Evolutionary conservation across 2,797 vertebrate species (phyloP), one percentile per base, ranked within the genome.

Genomic region (Valencia hispanica): DNA sequence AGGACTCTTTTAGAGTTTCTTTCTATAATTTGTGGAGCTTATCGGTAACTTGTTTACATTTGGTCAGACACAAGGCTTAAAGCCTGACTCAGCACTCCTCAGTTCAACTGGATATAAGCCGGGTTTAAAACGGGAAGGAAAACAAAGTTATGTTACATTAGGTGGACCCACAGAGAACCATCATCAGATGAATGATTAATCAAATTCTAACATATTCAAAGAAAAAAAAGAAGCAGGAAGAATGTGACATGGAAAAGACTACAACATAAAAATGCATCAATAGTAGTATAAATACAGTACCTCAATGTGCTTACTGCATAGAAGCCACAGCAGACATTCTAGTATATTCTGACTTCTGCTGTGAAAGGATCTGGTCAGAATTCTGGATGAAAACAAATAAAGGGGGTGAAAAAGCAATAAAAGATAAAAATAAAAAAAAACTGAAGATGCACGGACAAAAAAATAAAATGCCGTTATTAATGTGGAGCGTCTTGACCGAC

Each of bases 261-360:
- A 32, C 73, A 83, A 74, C 51, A 75, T 0, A 48, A 69, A 72
- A 66, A 75, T 0, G 70, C 15, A 74, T 78, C 27, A 12, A 32
- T 17, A 57, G 73, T 48, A n/a, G 55, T 82, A 78, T 69, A 80
- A 68, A 15, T 95, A 96, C 95, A 68, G 14, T 95, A 96, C 95
- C 95, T 94, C 94, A 83, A 84, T 79, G 89, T 94, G 90, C 92
- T 95, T 89, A 95, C 88, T 93, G 94, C 93, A 93, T 91, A 92
- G 92, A 93, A 91, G 90, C 91, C 90, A 88, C 88, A 86, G 87
- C 90, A 92, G 94, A 93, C 95, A 95, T 95, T 75, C 90, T 94
- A 94, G 90, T 83, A 91, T 86, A 93, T 88, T 89, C 85, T 93
- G 92, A 94, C 93, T 85, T 87, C 90, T 89, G 93, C 90, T 68